Conservation (phyloP, 2,888 invertebrate species). For the Trichogramma dendrolimi region DNA sequence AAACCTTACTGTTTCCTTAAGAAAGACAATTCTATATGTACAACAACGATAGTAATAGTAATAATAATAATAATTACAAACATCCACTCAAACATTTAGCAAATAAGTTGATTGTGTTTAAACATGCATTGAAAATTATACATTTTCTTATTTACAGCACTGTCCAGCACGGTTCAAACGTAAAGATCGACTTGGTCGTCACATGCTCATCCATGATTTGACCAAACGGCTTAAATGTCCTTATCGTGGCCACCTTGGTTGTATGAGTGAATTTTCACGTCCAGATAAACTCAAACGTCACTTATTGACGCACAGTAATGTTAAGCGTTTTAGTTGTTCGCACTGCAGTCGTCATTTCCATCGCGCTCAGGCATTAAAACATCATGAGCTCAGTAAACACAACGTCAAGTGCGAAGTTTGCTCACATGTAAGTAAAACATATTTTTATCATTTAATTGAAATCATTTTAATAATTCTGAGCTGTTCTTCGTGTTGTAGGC, state of each 20-base stretch:
- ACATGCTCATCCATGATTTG: slow-evolving; percentile 62
- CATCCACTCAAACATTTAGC: too few relatives aligned
- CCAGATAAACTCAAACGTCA: slow-evolving; percentile 63
- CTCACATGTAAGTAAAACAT: slow-evolving; percentile 41
- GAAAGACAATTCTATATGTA: neutral
- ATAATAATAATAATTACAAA: too few relatives aligned
- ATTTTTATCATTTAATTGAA: neutral
- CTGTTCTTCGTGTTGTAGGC: slow-evolving; percentile 33
- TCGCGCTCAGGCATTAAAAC: slow-evolving; percentile 47
- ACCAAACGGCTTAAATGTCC: slow-evolving; percentile 64
- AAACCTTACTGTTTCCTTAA: neutral
- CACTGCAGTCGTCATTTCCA: slow-evolving; percentile 48
- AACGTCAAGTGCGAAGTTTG: slow-evolving; percentile 47
- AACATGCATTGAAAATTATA: neutral
- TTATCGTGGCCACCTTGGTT: slow-evolving; percentile 59
- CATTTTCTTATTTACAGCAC: slow-evolving; percentile 38
- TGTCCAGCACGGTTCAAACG: slow-evolving; percentile 63
- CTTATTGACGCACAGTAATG: slow-evolving; percentile 59
- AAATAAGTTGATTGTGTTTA: neutral
- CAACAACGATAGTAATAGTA: too few relatives aligned
- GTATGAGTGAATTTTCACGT: slow-evolving; percentile 63
- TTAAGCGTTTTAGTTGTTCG: slow-evolving; percentile 47
- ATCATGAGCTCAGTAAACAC: slow-evolving; percentile 48
- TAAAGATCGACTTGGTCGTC: slow-evolving; percentile 64
- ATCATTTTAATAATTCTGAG: neutral